Conservation (phyloP, 2,797 vertebrate species). For the Cheirogaleus major region DNA sequence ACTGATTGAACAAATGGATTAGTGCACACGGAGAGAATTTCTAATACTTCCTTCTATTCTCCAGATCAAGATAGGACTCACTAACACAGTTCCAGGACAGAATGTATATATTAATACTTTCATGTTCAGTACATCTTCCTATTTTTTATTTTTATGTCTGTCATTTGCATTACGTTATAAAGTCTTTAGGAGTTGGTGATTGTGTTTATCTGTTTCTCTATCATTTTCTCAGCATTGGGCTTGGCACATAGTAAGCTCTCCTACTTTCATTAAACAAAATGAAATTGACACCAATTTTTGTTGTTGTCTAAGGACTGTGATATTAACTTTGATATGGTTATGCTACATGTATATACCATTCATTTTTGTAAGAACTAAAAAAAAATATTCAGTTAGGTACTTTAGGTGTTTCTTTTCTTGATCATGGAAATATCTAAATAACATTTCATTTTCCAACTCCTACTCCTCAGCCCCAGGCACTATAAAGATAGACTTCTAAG, state of each 20-base stretch:
- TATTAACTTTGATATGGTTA: background rate
- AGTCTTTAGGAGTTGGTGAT: background rate
- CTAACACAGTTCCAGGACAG: background rate
- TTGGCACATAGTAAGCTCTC: background rate
- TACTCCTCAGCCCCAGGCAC: background rate
- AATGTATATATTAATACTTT: background rate
- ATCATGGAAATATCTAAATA: background rate
- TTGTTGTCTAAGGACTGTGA: background rate
- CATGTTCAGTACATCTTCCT: background rate
- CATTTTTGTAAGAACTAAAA: slow-evolving; percentile 14
- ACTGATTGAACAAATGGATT: background rate
- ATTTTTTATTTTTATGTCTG: background rate
- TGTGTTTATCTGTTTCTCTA: background rate
- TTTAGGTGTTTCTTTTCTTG: slow-evolving; percentile 27
- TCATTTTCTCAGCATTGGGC: background rate
- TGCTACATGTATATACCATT: background rate
- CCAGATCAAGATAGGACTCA: background rate
- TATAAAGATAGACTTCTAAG: background rate
- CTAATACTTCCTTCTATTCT: background rate
- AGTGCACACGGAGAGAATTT: background rate
- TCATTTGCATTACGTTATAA: background rate
- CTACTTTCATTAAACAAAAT: background rate
- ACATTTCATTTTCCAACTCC: background rate
- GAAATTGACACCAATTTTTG: background rate
- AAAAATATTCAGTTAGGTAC: background rate